Evolutionary conservation across 2,888 invertebrate genomes (phyloP), one percentile per base, ranked within the genome.

Genomic region (Lagria hirta): DNA sequence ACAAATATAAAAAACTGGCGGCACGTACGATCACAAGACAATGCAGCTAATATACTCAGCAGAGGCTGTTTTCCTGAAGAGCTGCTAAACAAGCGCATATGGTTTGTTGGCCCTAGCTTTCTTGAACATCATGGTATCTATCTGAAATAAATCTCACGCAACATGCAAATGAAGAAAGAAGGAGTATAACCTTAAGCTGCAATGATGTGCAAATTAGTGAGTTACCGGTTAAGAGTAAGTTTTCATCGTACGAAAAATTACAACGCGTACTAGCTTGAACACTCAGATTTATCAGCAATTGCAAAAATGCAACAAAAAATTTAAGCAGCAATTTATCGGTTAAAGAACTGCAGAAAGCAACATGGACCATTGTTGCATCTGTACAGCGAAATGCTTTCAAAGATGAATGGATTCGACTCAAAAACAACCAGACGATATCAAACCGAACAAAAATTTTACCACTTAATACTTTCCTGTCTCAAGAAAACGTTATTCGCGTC

Each of bases 41-140:
- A 58, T 28, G 52, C 57, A 6, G 60, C 57, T 0, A 55, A 58
- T 27, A 7, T 37, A 6, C 21, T 34, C 10, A 37, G 32, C 1
- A 11, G 47, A 7, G 47, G 47, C 10, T 26, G 21, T 10, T 17
- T 32, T 22, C 20, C 30, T 7, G n/a, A 17, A 3, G 14, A 36
- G 13, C 15, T 47, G 21, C n/a, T 32, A n/a, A 21, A 35, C 2
- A 17, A 36, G 16, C 2, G 20, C 2, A 7, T 45, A n/a, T 47
- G 28, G 34, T 35, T 5, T 3, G 8, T 12, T 8, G 42, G 42
- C 4, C 42, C 42, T n/a, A 8, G 8, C 3, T 42, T n/a, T n/a
- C 6, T 42, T 6, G 8, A 3, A 6, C 17, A 41, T n/a, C 8
- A 43, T 4, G 41, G 41, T 41, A 36, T 13, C 11, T 5, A 7